Evolutionary conservation across 2,797 vertebrate species (phyloP).

Genomic region (Hypotaenidia philippensis): DNA sequence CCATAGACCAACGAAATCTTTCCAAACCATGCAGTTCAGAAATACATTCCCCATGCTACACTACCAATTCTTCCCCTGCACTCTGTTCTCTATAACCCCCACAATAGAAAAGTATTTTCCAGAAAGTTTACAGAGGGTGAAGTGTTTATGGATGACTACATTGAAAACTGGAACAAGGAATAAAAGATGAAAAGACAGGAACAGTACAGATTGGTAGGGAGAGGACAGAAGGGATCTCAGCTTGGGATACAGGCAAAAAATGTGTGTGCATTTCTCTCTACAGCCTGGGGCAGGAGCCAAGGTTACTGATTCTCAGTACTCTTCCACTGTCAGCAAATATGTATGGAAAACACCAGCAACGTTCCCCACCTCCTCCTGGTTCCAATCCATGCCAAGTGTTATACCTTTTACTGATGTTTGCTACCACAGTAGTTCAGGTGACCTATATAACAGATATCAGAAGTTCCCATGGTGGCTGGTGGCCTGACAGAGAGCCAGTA

Average conservation of each 20-base stretch:
- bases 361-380: neutral
- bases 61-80: neutral
- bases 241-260: neutral
- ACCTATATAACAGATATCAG: neutral
- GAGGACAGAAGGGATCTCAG: neutral
- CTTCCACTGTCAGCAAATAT: neutral
- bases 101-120: neutral
- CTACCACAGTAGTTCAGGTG: neutral
- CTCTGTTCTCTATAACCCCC: neutral
- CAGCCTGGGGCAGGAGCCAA: neutral
- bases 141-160: neutral
- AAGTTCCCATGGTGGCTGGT: neutral
- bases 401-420: neutral
- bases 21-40: neutral
- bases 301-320: neutral
- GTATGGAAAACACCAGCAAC: neutral
- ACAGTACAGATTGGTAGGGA: neutral
- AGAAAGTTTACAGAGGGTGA: neutral
- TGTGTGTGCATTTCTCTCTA: neutral
- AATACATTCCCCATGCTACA: neutral
- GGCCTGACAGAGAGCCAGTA: neutral
- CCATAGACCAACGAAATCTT: neutral
- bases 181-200: constrained; percentile 2
- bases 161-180: neutral
- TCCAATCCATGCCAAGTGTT: neutral